Evolutionary conservation across 1,140 invertebrate genomes (phyloP), one percentile per base, ranked within the genome.

Genomic region (Drosophila obscura): DNA sequence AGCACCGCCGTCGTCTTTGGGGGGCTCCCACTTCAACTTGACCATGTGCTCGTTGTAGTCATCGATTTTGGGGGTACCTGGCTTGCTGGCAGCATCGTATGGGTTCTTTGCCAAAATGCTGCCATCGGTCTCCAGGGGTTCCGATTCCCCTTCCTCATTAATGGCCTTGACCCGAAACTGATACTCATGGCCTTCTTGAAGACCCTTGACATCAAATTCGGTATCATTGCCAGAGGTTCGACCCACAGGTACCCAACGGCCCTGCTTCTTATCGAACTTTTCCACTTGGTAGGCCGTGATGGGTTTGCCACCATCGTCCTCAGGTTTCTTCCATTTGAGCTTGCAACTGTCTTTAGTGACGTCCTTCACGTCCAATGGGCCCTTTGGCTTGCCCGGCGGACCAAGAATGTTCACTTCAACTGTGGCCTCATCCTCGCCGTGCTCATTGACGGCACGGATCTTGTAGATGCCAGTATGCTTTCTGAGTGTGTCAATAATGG

Each of bases 141-240:
- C 98, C 22, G 98, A 98, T 93, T 98, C 97, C 4, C 99, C 99
- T 93, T 99, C 98, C 53, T 98, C 97, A 90, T 99, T 99, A 48
- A 99, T 94, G n/a, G 99, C 98, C 90, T 97, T 98, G 0, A 99
- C 98, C 73, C 98, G 94, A 93, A 99, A 99, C 92, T 98, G 95
- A 92, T 99, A 99, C 84, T 98, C 96, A 90, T 99, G 97, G 19
- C 97, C 97, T 91, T 98, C 97, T 85, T 96, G 95, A 48, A 99
- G 94, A 49, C 97, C 98, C 87, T 97, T 97, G 31, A 99, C 94
- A 76, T 98, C 96, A 94, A 97, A 95, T 92, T 98, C 96, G 0
- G 97, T 96, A 79, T 97, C 96, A 76, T 94, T 94, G 52, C 80
- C 89, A 55, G 89, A 76, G 7, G 96, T 95, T 53, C 97, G 95